Base-by-base conservation (phyloP, 2,113 vertebrate species). In the Globicephala melas region DNA sequence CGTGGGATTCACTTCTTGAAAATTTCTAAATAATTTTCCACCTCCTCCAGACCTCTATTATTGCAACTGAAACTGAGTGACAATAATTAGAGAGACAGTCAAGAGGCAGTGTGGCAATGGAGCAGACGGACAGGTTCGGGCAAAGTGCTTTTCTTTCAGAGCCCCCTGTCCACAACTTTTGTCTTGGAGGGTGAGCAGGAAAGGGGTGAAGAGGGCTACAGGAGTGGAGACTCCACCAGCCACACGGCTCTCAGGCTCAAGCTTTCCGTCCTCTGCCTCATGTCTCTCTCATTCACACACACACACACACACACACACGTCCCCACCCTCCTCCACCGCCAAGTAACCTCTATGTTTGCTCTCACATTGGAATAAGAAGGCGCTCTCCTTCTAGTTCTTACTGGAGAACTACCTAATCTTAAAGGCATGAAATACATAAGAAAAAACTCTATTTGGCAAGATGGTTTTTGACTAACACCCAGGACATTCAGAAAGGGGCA, bases 31-130 rank as follows among this genome's bases (percentile, higher is more conserved):
- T 58, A n/a, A 92, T 47, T 74, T 70, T 26, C 96, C 83, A 77
- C 94, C 96, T 84, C 87, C 95, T 77, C 95, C 68, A 67, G 3
- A 70, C 73, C 91, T 86, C 96, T 76, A n/a, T 83, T 38, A 92
- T 8, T 86, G 73, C 82, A 92, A 86, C 41, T 44, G 97, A 94
- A 94, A 96, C 95, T 28, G 53, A 71, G 89, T 86, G 71, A 71
- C 77, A 21, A 7, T 36, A 76, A 77, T 68, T 38, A 94, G 68
- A 38, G 79, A 76, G 92, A 15, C 67, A 28, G 18, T 36, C 36
- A 7, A 38, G 91, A 20, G 6, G 74, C 44, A 8, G 63, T 1
- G 21, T n/a, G 41, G 93, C 55, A 62, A 62, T 0, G n/a, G 25
- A 28, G 58, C 70, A 28, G 10, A 26, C 0, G 2, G 85, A 44